Evolutionary conservation across 2,113 vertebrate species (phyloP).

Genomic region (Aspiorhynchus laticeps): DNA sequence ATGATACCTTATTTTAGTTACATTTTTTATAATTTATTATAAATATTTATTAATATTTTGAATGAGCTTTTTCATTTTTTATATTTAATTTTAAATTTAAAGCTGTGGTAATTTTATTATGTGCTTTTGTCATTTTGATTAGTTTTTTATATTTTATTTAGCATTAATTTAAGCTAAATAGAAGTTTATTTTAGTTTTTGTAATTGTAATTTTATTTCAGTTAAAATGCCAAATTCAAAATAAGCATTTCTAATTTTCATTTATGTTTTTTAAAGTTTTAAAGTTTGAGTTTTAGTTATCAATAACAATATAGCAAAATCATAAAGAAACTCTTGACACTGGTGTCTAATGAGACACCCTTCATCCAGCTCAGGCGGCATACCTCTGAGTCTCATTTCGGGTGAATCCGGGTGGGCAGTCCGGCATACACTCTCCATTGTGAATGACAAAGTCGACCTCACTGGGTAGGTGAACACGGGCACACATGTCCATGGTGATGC

Average conservation of each 20-base stretch:
- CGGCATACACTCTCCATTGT: slow-evolving; percentile 89
- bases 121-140: neutral
- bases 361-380: neutral
- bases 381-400: slow-evolving; percentile 90
- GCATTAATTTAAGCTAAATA: too few species aligned
- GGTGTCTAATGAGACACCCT: neutral
- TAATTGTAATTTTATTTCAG: neutral
- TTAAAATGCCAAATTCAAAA: neutral
- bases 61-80: too few species aligned
- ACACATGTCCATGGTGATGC: slow-evolving; percentile 89
- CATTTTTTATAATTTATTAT: too few species aligned
- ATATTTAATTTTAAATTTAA: too few species aligned
- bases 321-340: neutral
- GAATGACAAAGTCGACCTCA: slow-evolving; percentile 88
- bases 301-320: neutral
- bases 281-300: too few species aligned
- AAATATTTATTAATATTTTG: too few species aligned
- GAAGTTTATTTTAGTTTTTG: neutral
- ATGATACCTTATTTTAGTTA: too few species aligned
- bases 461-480: slow-evolving; percentile 80
- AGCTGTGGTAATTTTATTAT: too few species aligned
- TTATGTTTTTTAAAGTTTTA: too few species aligned
- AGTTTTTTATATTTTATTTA: neutral
- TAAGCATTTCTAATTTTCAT: neutral
- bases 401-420: slow-evolving; percentile 96